These are phyloP conservation scores for Graphium colonna DNA, from an alignment of 2,888 invertebrate species.

Conservation along the genomic window DNA sequence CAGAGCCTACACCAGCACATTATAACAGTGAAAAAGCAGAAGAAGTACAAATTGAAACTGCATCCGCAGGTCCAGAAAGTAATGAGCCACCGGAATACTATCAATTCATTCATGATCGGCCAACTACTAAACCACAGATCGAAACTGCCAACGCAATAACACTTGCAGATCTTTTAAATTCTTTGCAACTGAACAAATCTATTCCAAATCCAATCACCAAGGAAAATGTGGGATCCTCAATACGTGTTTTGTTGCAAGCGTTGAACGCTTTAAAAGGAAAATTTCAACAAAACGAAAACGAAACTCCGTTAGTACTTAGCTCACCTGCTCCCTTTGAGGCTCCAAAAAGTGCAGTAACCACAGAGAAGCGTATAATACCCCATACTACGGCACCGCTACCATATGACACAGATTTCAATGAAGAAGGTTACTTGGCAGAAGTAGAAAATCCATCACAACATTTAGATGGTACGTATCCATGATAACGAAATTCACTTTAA, in stretches of 20 bases:
- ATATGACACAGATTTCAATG: slow-evolving; percentile 46
- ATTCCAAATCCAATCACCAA: slow-evolving; percentile 87
- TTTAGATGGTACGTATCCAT: slow-evolving; percentile 63
- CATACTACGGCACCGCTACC: slow-evolving; percentile 37
- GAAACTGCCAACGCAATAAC: slow-evolving; percentile 42
- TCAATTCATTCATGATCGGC: slow-evolving; percentile 51
- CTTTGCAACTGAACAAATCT: slow-evolving; percentile 86
- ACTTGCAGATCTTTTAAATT: slow-evolving; percentile 81
- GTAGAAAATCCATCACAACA: slow-evolving; percentile 64
- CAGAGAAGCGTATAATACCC: slow-evolving; percentile 45
- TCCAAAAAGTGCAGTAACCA: slow-evolving; percentile 37
- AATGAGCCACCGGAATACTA: slow-evolving; percentile 46
- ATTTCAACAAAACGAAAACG: slow-evolving; percentile 59
- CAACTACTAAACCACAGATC: slow-evolving; percentile 39
- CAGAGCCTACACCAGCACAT: slow-evolving; percentile 33
- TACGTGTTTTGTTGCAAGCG: slow-evolving; percentile 87
- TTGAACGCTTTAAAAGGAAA: slow-evolving; percentile 82
- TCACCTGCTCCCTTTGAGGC: slow-evolving; percentile 60
- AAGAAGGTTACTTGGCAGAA: slow-evolving; percentile 59
- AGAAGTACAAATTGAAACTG: slow-evolving; percentile 29
- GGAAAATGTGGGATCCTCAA: slow-evolving; percentile 89
- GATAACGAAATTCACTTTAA: too few species aligned
- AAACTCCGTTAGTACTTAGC: slow-evolving; percentile 53
- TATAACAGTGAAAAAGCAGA: slow-evolving; percentile 42
- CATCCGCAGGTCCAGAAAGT: slow-evolving; percentile 33